These are phyloP conservation scores for Drosophila tripunctata DNA, from an alignment of 2,888 invertebrate genomes.

Conservation along the genomic window DNA sequence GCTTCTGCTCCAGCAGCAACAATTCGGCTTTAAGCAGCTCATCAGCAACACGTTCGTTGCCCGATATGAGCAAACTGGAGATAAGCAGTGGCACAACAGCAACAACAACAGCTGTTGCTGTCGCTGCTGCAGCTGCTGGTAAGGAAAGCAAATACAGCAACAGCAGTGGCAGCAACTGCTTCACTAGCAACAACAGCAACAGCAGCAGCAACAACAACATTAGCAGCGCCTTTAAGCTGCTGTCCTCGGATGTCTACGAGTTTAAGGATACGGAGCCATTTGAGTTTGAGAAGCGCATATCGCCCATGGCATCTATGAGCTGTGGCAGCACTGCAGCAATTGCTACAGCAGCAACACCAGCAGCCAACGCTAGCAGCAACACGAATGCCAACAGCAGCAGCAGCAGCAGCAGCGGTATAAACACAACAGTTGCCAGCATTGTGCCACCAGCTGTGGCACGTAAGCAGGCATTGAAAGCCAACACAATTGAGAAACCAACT, in stretches of 20 bases:
- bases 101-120: conserved; percentile 10
- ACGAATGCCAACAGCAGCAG: not conserved
- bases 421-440: not conserved
- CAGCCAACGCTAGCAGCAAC: conserved; percentile 9
- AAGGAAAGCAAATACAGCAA: conserved; percentile 57
- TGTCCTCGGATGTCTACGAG: conserved; percentile 89
- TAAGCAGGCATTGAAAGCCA: conserved; percentile 30
- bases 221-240: conserved; percentile 41
- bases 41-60: conserved; percentile 73
- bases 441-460: conserved; percentile 33
- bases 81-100: conserved; percentile 69
- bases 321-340: conserved; percentile 29
- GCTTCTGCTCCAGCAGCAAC: conserved; percentile 67
- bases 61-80: conserved; percentile 81
- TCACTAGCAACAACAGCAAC: not conserved
- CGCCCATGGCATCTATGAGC: conserved; percentile 64
- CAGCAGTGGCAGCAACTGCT: conserved; percentile 1
- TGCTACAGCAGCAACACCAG: conserved; percentile 14
- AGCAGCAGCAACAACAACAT: conserved; percentile 1
- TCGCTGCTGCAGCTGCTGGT: not conserved
- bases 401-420: not conserved
- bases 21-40: conserved; percentile 63
- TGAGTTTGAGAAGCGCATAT: conserved; percentile 90
- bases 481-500: conserved; percentile 33
- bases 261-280: conserved; percentile 96